Evolutionary conservation across 2,113 vertebrate species (phyloP).

Genomic region (Antennarius striatus): DNA sequence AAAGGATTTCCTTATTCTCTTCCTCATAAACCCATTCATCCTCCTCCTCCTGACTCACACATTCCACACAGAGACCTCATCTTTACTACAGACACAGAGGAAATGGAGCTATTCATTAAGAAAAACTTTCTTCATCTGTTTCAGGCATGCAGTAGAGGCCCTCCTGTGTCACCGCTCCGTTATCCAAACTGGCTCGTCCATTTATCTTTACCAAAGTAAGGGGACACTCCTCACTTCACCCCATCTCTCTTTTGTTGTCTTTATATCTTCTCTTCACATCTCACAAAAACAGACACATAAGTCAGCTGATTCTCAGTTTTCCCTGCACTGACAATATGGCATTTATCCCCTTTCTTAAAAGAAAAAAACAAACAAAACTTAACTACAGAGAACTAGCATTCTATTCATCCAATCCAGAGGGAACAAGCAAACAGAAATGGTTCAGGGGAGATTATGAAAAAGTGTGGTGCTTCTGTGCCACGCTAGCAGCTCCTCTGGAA

Average conservation of each 20-base stretch:
- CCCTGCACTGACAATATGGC: conserved; percentile 13
- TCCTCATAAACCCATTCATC: conserved; percentile 42
- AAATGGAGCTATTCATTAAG: conserved; percentile 7
- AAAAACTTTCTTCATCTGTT: conserved; percentile 31
- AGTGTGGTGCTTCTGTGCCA: conserved; percentile 6
- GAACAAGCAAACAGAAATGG: conserved; percentile 41
- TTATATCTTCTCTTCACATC: conserved; percentile 41
- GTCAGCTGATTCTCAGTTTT: conserved; percentile 50
- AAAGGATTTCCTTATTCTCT: conserved; percentile 68
- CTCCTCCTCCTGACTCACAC: conserved; percentile 70
- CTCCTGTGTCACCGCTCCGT: conserved; percentile 18
- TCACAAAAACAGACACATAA: conserved; percentile 45
- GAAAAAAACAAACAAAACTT: conserved; percentile 18
- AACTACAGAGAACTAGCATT: conserved; percentile 20
- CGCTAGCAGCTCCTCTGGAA: conserved; percentile 4
- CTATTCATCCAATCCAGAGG: conserved; percentile 42
- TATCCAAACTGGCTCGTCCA: conserved; percentile 19
- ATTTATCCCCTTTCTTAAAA: conserved; percentile 8
- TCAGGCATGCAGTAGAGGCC: conserved; percentile 22
- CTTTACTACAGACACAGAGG: conserved; percentile 33
- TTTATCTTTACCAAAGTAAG: conserved; percentile 9
- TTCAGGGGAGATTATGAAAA: conserved; percentile 27
- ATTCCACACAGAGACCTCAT: conserved; percentile 67
- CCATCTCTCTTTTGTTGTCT: conserved; percentile 14
- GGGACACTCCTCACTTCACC: conserved; percentile 30